Evolutionary conservation across 1,140 invertebrate genomes (phyloP).

Genomic region (Hypsibius dujardini): DNA sequence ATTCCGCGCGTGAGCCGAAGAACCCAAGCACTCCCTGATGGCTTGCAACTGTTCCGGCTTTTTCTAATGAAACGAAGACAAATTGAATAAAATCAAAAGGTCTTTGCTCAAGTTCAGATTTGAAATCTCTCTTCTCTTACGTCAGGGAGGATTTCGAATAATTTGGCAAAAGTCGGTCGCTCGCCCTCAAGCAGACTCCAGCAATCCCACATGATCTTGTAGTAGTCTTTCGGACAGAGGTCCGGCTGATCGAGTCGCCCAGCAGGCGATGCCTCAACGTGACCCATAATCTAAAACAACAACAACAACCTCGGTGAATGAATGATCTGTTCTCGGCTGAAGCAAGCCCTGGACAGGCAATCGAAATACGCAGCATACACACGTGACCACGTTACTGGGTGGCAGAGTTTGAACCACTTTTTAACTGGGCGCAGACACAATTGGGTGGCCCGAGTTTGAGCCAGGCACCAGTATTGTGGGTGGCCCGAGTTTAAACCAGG

Average conservation of each 20-base stretch:
- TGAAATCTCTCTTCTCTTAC: constrained; percentile 29
- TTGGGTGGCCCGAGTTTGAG: too few relatives aligned
- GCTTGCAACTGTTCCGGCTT: constrained; percentile 76
- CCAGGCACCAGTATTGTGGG: too few relatives aligned
- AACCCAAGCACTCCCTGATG: constrained; percentile 38
- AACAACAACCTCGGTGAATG: neutral
- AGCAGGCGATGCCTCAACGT: constrained; percentile 72
- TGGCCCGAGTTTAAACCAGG: too few relatives aligned
- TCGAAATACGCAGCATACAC: too few relatives aligned
- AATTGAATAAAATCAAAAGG: too few relatives aligned
- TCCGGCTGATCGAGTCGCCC: constrained; percentile 75
- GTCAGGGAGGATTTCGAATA: constrained; percentile 58
- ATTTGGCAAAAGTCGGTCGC: constrained; percentile 71
- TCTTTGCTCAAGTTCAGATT: too few relatives aligned
- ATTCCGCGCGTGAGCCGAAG: constrained; percentile 37
- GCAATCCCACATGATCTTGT: constrained; percentile 75
- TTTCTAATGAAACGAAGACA: constrained; percentile 33
- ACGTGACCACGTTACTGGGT: too few relatives aligned
- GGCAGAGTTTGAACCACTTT: neutral
- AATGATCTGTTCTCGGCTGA: too few relatives aligned
- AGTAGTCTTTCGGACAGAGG: constrained; percentile 83
- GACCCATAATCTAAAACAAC: constrained; percentile 62
- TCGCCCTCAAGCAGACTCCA: constrained; percentile 80
- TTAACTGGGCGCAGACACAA: neutral
- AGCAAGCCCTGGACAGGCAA: too few relatives aligned